These are phyloP conservation scores for Florisuga fusca DNA, from an alignment of 2,797 vertebrate genomes.

Conservation along the genomic window DNA sequence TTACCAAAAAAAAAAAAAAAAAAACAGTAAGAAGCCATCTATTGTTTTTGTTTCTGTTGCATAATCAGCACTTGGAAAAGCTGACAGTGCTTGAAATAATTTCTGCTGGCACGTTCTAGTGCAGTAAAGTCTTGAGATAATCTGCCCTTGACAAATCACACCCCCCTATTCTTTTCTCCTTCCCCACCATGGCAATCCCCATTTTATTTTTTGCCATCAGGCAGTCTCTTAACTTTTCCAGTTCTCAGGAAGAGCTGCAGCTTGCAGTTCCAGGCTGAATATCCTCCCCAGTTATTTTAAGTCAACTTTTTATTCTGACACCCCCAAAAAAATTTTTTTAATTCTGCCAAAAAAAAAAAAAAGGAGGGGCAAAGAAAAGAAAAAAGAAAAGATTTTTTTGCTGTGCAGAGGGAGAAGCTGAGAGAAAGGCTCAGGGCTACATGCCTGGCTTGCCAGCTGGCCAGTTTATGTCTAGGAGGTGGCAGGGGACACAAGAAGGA, in stretches of 20 bases:
- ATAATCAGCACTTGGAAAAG: background rate
- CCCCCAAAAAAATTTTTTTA: too few species aligned
- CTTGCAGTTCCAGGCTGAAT: background rate
- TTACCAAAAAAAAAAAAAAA: background rate
- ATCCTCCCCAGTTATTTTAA: background rate
- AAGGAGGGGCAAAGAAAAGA: too few species aligned
- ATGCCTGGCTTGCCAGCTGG: background rate
- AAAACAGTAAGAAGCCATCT: background rate
- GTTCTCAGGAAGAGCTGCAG: background rate
- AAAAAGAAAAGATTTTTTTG: background rate
- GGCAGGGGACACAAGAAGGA: background rate
- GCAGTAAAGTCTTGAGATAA: background rate
- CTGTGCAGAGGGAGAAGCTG: background rate
- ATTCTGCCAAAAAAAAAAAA: background rate
- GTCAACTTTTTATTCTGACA: too few species aligned
- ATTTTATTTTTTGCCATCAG: background rate
- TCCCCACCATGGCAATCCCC: background rate
- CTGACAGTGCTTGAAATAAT: background rate
- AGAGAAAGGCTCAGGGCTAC: background rate
- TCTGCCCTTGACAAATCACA: background rate
- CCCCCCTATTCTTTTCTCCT: background rate
- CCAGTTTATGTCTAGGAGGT: background rate
- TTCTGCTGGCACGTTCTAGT: background rate
- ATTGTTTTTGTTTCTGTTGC: constrained; percentile 14
- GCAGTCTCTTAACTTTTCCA: background rate